Evolutionary conservation across 1,140 invertebrate genomes (phyloP).

Genomic region (Drosophila bocqueti): DNA sequence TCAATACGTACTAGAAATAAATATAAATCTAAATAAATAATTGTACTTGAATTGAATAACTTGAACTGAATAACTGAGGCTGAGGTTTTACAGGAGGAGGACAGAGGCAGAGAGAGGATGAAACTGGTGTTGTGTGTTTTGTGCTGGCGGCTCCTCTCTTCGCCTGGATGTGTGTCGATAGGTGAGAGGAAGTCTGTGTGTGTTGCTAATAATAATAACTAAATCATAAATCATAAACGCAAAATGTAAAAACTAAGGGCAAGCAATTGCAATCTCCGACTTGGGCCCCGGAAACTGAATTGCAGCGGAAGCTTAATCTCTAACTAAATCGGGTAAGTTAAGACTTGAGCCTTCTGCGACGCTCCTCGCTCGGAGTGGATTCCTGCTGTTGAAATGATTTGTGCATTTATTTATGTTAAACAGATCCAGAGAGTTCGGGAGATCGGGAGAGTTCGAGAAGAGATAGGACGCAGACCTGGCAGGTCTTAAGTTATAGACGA

Average conservation of each 20-base stretch:
- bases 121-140: slow-evolving; percentile 3
- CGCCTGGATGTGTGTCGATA: slow-evolving; percentile 6
- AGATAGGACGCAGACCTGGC: slow-evolving; percentile 40
- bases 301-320: slow-evolving; percentile 24
- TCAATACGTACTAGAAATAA: slow-evolving; percentile 51
- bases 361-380: slow-evolving; percentile 36
- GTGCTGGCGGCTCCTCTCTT: slow-evolving; percentile 19
- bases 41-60: slow-evolving; percentile 29
- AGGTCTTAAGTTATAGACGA: slow-evolving; percentile 23
- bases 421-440: slow-evolving; percentile 25
- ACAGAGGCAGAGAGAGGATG: slow-evolving; percentile 23
- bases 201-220: slow-evolving; percentile 46
- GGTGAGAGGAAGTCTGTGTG: slow-evolving; percentile 10
- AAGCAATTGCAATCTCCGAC: slow-evolving; percentile 4
- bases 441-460: slow-evolving; percentile 19
- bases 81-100: slow-evolving; percentile 13
- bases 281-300: slow-evolving; percentile 14
- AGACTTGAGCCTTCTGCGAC: slow-evolving; percentile 52
- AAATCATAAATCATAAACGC: slow-evolving; percentile 11
- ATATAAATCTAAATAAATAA: slow-evolving; percentile 45
- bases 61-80: slow-evolving; percentile 27
- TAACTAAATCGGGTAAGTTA: slow-evolving; percentile 49
- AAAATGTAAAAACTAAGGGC: slow-evolving; percentile 27
- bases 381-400: slow-evolving; percentile 46
- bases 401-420: slow-evolving; percentile 73